phyloP scores from a whole-genome alignment of 2,113 vertebrate species.

The Varanus salvator region DNA sequence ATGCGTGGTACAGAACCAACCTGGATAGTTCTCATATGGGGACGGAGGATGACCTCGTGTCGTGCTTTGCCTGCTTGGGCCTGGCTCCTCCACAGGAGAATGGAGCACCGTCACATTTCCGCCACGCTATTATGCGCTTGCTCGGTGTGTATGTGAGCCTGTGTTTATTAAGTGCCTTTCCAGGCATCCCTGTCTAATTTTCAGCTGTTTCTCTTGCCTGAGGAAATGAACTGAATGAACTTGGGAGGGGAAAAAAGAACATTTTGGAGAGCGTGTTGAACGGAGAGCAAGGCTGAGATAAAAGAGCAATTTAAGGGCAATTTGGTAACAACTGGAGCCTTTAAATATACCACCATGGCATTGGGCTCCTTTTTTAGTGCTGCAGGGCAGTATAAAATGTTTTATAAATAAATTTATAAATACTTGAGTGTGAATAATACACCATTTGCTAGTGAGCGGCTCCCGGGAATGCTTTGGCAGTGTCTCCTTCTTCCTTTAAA shows the following conservation, averaged over 20 bases:
- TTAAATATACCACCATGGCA: constrained; percentile 52
- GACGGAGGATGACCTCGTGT: too few relatives aligned
- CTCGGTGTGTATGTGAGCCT: too few relatives aligned
- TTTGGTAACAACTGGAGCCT: constrained; percentile 65
- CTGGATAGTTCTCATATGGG: neutral
- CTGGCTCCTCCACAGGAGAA: neutral
- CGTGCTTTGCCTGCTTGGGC: too few relatives aligned
- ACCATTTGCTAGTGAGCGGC: constrained; percentile 36
- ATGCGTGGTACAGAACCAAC: too few relatives aligned
- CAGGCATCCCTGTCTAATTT: constrained; percentile 34
- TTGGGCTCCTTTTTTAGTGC: neutral
- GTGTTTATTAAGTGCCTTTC: constrained; percentile 6
- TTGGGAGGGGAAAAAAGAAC: constrained; percentile 46
- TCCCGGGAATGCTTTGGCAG: constrained; percentile 38
- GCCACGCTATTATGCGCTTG: neutral
- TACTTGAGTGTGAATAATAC: constrained; percentile 47
- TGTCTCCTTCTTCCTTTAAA: constrained; percentile 13
- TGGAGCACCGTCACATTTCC: neutral
- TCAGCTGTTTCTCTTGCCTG: constrained; percentile 47
- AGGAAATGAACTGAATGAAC: constrained; percentile 66
- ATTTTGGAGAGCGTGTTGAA: constrained; percentile 66
- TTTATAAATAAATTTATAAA: neutral
- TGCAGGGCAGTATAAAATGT: neutral
- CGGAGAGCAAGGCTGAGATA: constrained; percentile 70
- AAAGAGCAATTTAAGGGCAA: constrained; percentile 68